Evolutionary conservation across 2,797 vertebrate genomes (phyloP).

Genomic region (Sphenodon punctatus): DNA sequence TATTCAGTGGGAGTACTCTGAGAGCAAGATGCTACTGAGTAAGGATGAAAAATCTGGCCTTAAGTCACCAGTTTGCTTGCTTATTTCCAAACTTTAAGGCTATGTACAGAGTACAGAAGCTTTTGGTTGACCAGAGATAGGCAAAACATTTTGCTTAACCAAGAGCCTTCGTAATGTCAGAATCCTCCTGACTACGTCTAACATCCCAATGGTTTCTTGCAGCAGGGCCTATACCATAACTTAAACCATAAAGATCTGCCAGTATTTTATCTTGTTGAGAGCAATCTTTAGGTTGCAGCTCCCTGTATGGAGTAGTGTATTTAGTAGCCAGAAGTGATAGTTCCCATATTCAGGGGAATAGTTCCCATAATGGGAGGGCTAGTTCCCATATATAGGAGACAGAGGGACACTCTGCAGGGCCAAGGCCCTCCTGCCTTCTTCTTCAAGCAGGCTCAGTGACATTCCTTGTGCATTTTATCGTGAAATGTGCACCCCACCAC

Average conservation of each 20-base stretch:
- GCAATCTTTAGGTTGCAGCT: background rate
- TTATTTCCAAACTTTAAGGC: background rate
- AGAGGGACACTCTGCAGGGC: no score
- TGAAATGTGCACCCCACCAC: no score
- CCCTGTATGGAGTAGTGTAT: background rate
- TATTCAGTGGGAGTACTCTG: background rate
- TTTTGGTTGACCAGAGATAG: slow-evolving; percentile 36
- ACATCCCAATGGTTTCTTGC: slow-evolving; percentile 15
- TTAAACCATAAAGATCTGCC: slow-evolving; percentile 11
- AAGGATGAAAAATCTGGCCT: background rate
- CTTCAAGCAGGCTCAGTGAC: no score
- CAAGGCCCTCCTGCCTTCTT: no score
- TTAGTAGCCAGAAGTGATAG: slow-evolving; percentile 23
- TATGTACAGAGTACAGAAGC: slow-evolving; percentile 7
- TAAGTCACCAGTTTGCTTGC: background rate
- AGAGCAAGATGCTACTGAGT: background rate
- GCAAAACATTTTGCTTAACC: slow-evolving; percentile 27
- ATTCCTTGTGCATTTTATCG: no score
- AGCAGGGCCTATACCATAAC: background rate
- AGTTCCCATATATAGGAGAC: no score
- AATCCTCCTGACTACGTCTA: slow-evolving; percentile 19
- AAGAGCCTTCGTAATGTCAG: slow-evolving; percentile 29
- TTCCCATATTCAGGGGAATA: no score
- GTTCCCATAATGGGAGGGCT: no score
- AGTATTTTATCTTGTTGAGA: background rate